Conservation (phyloP, 1,140 invertebrate genomes). For the Drosophila ficusphila region DNA sequence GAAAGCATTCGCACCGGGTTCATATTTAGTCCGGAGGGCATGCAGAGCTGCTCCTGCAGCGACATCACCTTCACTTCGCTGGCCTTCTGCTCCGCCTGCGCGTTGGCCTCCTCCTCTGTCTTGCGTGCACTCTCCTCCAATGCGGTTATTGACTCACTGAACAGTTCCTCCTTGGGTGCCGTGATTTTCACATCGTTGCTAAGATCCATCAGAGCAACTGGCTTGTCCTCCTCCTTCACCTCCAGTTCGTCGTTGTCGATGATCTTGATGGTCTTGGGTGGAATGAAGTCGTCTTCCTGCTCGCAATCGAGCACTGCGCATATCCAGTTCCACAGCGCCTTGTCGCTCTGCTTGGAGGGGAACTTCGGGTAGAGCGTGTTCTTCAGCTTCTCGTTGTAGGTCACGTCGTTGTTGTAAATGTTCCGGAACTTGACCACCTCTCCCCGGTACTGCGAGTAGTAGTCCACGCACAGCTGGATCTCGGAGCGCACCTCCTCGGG, state of each 20-base stretch:
- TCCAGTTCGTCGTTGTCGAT: conserved; percentile 72
- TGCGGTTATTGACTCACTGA: conserved; percentile 29
- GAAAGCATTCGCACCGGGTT: conserved; percentile 82
- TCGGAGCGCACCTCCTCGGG: conserved; percentile 93
- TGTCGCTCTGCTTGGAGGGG: conserved; percentile 88
- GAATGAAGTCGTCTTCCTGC: conserved; percentile 81
- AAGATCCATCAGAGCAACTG: conserved; percentile 4
- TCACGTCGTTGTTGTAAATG: conserved; percentile 89
- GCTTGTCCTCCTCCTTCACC: conserved; percentile 50
- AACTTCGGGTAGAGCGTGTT: conserved; percentile 88
- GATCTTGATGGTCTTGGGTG: conserved; percentile 78
- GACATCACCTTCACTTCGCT: conserved; percentile 80
- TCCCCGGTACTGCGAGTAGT: conserved; percentile 90
- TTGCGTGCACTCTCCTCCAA: conserved; percentile 60
- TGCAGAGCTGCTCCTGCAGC: conserved; percentile 80
- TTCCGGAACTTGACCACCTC: conserved; percentile 92
- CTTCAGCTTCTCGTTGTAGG: conserved; percentile 92
- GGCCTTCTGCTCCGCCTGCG: conserved; percentile 70
- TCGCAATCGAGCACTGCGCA: conserved; percentile 78
- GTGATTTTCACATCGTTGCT: conserved; percentile 50
- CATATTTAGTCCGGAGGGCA: conserved; percentile 84
- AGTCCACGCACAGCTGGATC: conserved; percentile 94
- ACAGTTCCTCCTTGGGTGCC: conserved; percentile 50
- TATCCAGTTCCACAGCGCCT: conserved; percentile 87
- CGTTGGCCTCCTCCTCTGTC: conserved; percentile 56